Base-by-base conservation (phyloP, 2,113 vertebrate species). In the Nesoenas mayeri region DNA sequence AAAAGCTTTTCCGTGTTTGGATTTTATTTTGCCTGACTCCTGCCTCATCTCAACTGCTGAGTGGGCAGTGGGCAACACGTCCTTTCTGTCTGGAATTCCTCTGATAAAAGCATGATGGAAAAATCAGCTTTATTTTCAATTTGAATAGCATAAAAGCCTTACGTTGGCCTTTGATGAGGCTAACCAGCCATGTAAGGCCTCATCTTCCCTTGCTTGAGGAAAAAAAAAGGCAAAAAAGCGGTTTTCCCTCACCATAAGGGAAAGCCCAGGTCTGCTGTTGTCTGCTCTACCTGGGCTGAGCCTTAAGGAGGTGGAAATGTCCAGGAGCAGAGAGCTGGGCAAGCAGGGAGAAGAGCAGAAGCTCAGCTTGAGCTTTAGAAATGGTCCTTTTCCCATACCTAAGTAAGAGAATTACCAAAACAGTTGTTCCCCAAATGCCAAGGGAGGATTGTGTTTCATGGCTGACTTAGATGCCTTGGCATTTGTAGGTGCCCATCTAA, bases 51-150 rank as follows among this genome's bases (percentile, higher is more conserved):
- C 5, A 2, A n/a, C 57, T 60, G 81, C 21, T 2, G 7, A 74
- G 13, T 56, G 38, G 29, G 32, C 54, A 70, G 15, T 18, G 42
- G 42, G 42, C 42, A 44, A 44, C 0, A 0, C 40, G 32, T 75
- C 78, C 72, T 82, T 89, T 69, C 53, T 85, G 62, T 93, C 85
- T 72, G 58, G 29, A 85, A 85, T 79, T 91, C 71, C 44, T 89
- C 48, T 36, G 70, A 6, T 72, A 79, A 89, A 85, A 88, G 44
- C 28, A 5, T 53, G 31, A 28, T 6, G 12, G 38, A 85, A 96
- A 93, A 93, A 85, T 17, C 24, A 79, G 66, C 44, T 93, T 94
- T 82, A 42, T 88, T 93, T 89, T 75, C 78, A 53, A 12, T 89
- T 31, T 64, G 53, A 79, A 40, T 57, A 82, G 31, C 0, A 0